Conservation (phyloP, 2,797 vertebrate genomes). For the Lacerta viridis region DNA sequence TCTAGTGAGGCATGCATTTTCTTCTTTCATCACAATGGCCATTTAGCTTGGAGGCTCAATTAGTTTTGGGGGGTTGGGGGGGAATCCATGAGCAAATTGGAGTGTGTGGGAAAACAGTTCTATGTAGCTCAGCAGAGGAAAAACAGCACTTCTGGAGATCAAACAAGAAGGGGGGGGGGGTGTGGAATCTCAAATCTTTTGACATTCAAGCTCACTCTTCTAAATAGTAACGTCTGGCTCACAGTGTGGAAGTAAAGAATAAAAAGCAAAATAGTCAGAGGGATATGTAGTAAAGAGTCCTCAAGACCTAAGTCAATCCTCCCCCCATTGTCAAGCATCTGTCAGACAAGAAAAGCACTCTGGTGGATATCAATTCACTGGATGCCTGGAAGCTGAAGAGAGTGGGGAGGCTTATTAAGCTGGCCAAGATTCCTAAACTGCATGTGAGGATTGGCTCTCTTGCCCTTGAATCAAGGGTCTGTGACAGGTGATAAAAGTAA, state of each 20-base stretch:
- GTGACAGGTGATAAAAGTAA: conserved; percentile 82
- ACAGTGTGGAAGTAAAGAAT: conserved; percentile 22
- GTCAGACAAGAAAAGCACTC: conserved; percentile 57
- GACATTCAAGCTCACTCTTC: neutral
- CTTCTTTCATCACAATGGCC: neutral
- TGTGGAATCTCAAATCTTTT: neutral
- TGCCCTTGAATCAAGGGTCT: conserved; percentile 78
- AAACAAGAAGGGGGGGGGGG: neutral
- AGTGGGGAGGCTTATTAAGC: conserved; percentile 70
- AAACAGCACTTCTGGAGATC: neutral
- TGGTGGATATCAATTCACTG: conserved; percentile 54
- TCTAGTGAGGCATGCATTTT: neutral
- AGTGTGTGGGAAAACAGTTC: neutral
- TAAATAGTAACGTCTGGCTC: conserved; percentile 26
- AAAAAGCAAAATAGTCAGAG: conserved; percentile 47
- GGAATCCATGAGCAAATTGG: neutral
- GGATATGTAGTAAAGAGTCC: conserved; percentile 27
- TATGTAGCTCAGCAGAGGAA: neutral
- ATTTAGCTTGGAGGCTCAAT: neutral
- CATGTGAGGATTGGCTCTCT: conserved; percentile 70
- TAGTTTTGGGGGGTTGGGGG: neutral
- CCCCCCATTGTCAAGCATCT: conserved; percentile 61
- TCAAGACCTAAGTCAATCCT: conserved; percentile 12
- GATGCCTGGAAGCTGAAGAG: conserved; percentile 53
- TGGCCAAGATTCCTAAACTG: conserved; percentile 67